Evolutionary conservation across 2,113 vertebrate genomes (phyloP).

Genomic region (Rhinichthys klamathensis): DNA sequence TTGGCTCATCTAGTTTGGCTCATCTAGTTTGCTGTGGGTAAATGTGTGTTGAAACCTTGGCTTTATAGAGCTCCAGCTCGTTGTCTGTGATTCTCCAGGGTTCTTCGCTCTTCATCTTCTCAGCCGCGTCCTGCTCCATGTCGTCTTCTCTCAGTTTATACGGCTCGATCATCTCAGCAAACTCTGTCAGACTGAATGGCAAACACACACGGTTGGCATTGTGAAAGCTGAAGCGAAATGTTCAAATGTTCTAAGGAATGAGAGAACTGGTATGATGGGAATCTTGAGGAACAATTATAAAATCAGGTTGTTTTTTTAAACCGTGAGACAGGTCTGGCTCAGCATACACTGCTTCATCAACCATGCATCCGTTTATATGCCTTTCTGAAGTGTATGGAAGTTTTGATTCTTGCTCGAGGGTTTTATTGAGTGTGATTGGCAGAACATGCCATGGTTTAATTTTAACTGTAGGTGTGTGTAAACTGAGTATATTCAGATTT

Average conservation of each 20-base stretch:
- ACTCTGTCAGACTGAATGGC: constrained; percentile 80
- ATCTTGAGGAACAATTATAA: not conserved
- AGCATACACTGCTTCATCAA: not conserved
- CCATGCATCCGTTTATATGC: not conserved
- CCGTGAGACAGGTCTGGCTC: not conserved
- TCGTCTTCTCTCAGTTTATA: constrained; percentile 95
- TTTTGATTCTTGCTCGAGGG: not conserved
- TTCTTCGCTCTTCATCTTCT: constrained; percentile 94
- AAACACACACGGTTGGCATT: constrained; percentile 2
- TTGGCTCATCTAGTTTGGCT: no score
- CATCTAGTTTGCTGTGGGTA: not conserved
- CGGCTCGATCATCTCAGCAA: constrained; percentile 94
- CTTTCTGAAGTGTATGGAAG: not conserved
- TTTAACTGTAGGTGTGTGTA: not conserved
- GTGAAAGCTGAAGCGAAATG: not conserved
- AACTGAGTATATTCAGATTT: not conserved
- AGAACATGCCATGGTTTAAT: not conserved
- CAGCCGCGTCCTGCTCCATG: constrained; percentile 93
- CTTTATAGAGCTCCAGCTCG: constrained; percentile 93
- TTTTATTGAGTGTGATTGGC: not conserved
- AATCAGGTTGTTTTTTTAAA: not conserved
- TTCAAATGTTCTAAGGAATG: not conserved
- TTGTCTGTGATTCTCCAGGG: constrained; percentile 98
- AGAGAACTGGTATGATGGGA: not conserved
- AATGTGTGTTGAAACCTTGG: constrained; percentile 80